Conservation (phyloP, 2,113 vertebrate species). For the Gracilinanus agilis region DNA sequence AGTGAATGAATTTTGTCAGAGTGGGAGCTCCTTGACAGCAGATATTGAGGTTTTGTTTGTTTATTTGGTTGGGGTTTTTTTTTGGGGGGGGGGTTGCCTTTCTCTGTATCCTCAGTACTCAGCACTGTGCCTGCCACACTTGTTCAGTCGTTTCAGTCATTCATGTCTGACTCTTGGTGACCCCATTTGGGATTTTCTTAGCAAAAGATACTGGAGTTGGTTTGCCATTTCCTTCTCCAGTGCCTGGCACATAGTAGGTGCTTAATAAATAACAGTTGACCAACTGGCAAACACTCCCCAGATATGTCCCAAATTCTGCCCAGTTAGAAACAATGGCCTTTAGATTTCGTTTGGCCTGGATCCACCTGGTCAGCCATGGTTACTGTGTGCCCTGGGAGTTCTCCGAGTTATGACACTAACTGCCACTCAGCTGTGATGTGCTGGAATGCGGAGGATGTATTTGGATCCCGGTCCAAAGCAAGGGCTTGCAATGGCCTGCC, state of each 20-base stretch:
- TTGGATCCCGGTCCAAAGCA: conserved; percentile 20
- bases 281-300: too few species aligned
- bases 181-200: too few species aligned
- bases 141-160: too few species aligned
- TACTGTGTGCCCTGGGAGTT: neutral
- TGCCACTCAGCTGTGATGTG: neutral
- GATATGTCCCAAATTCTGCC: neutral
- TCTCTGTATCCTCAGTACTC: neutral
- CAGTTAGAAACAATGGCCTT: neutral
- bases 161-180: too few species aligned
- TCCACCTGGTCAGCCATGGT: neutral
- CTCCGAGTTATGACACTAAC: neutral
- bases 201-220: too few species aligned
- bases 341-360: neutral
- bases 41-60: neutral
- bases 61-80: neutral
- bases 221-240: too few species aligned
- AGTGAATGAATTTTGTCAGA: neutral
- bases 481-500: neutral
- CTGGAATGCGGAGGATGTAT: neutral
- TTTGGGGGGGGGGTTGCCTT: neutral
- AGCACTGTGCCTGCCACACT: too few species aligned
- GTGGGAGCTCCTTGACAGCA: neutral
- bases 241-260: too few species aligned
- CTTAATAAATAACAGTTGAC: neutral